Percentiles rank a stretch among this genome's conserved stretches.
Evolutionary conservation across 2,888 invertebrate species (phyloP).

Genomic region (Poecilobothrus nobilitatus): DNA sequence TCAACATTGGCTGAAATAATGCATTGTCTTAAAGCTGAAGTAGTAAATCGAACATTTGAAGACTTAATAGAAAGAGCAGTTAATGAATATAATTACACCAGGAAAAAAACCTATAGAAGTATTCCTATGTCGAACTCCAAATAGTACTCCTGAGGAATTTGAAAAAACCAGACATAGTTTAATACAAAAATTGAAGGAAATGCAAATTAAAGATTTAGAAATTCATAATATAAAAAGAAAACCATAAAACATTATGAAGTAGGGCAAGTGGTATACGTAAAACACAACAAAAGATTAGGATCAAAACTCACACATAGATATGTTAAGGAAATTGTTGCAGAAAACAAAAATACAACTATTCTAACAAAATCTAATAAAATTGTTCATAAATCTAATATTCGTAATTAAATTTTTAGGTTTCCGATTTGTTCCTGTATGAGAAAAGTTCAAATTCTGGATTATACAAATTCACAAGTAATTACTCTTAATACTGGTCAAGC

Average conservation of each 20-base stretch:
- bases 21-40: constrained; percentile 22
- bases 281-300: constrained; percentile 24
- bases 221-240: constrained; percentile 20
- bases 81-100: constrained; percentile 21
- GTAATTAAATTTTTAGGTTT: background rate
- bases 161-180: too few relatives aligned
- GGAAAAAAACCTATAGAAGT: constrained; percentile 21
- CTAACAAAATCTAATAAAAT: background rate
- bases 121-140: constrained; percentile 19
- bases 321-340: constrained; percentile 19
- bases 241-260: constrained; percentile 21
- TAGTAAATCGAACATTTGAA: constrained; percentile 16
- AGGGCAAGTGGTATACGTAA: too few relatives aligned
- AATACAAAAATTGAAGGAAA: constrained; percentile 17
- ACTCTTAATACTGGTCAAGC: background rate
- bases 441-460: background rate
- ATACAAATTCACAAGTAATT: background rate
- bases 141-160: constrained; percentile 17
- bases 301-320: constrained; percentile 22
- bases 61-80: constrained; percentile 21
- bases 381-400: background rate
- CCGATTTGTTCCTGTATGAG: background rate
- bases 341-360: constrained; percentile 9
- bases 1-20: constrained; percentile 23
- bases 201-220: constrained; percentile 16